Conservation (phyloP, 2,797 vertebrate species). For the Semotilus atromaculatus region DNA sequence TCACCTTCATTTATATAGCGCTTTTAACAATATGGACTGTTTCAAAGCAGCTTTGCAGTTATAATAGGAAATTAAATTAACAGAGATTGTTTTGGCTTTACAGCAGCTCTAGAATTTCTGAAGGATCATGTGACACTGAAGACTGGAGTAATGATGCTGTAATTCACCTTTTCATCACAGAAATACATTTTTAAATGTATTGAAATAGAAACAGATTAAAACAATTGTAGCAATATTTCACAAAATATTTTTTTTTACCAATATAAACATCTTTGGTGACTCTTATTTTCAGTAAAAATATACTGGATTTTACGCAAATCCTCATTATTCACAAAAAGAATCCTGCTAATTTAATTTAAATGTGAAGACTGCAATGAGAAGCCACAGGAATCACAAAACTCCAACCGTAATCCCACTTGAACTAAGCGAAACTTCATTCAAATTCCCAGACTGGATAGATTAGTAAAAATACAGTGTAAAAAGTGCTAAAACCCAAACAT, state of each 20-base stretch:
- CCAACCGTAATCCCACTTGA: slow-evolving; percentile 16
- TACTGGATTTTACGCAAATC: slow-evolving; percentile 8
- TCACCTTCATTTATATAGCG: too few species aligned
- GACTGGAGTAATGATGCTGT: too few species aligned
- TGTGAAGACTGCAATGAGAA: background rate
- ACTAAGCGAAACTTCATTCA: slow-evolving; percentile 68
- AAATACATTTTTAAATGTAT: too few species aligned
- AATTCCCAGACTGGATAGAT: slow-evolving; percentile 73
- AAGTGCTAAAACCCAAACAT: slow-evolving; percentile 78
- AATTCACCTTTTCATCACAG: too few species aligned
- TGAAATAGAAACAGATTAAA: too few species aligned
- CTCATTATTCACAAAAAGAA: background rate
- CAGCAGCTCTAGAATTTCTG: too few species aligned
- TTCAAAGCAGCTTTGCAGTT: too few species aligned
- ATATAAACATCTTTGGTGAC: background rate
- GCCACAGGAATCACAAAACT: slow-evolving; percentile 37
- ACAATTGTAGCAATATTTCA: background rate
- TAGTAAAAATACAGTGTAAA: slow-evolving; percentile 76
- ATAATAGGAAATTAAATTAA: too few species aligned
- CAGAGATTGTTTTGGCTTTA: too few species aligned
- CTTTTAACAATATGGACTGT: too few species aligned
- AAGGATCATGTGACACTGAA: too few species aligned
- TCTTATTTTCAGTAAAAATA: background rate
- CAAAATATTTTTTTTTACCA: background rate
- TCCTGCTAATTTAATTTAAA: slow-evolving; percentile 8